A percentile compares a stretch with the other conserved stretches of the same genome.
Evolutionary conservation across 30 jellyfish, hydroid and myxozoan genomes (phyloP).

Genomic region (Chrysaora quinquecirrha): DNA sequence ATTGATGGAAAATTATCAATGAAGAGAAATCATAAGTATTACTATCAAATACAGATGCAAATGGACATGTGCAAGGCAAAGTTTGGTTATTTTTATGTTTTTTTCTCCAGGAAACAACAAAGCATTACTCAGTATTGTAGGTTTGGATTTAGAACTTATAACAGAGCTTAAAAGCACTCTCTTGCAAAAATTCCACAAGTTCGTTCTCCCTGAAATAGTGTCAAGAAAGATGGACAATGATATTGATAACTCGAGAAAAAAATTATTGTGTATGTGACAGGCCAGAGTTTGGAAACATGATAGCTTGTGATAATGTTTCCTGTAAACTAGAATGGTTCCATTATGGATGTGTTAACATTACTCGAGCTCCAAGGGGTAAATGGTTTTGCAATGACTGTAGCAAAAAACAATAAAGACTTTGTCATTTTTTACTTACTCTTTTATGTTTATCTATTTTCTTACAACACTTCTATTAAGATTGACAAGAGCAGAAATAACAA

Average conservation of each 20-base stretch:
- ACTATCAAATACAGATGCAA: not conserved
- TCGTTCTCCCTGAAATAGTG: conserved; percentile 42
- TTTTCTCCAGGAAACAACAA: conserved; percentile 1
- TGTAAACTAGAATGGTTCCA: conserved; percentile 36
- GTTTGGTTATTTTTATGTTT: not conserved
- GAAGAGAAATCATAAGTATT: not conserved
- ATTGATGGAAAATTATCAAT: not conserved
- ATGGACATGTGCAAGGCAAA: conserved; percentile 4
- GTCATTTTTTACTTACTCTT: not conserved
- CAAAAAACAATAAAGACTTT: not conserved
- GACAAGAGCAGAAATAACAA: conserved; percentile 43
- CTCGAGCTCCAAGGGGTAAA: conserved; percentile 44
- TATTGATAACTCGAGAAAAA: not conserved
- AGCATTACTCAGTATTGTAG: not conserved
- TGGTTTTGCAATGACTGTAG: conserved; percentile 33
- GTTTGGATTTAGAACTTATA: not conserved
- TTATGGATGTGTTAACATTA: conserved; percentile 42
- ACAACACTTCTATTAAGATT: conserved; percentile 20
- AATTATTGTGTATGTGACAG: conserved; percentile 28
- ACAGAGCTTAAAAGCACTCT: not conserved
- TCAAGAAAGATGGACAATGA: conserved; percentile 16
- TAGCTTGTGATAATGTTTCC: conserved; percentile 18
- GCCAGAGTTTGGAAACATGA: conserved; percentile 50
- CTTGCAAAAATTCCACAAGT: conserved; percentile 16
- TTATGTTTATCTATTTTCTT: conserved; percentile 2